Conservation (phyloP, 2,888 invertebrate species). For the Megamerina dolium region DNA sequence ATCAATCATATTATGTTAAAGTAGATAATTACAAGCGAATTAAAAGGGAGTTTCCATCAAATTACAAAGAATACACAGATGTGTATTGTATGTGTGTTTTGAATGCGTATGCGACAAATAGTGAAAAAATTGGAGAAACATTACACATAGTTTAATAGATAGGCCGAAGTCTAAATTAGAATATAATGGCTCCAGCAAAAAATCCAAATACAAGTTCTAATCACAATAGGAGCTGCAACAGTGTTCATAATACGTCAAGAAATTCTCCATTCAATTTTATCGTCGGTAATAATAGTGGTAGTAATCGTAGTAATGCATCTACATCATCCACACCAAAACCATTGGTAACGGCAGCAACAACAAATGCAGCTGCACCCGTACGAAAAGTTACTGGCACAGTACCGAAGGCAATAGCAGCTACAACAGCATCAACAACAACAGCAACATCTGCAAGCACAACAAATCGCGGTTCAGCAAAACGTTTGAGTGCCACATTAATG, state of each 20-base stretch:
- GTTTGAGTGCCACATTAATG: slow-evolving; percentile 29
- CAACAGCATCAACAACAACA: slow-evolving; percentile 12
- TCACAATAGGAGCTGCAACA: slow-evolving; percentile 11
- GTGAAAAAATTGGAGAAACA: too few species aligned
- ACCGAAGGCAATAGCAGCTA: slow-evolving; percentile 51
- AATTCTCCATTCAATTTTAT: not conserved
- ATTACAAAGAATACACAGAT: too few species aligned
- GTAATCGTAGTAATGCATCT: not conserved
- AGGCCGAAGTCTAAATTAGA: too few species aligned
- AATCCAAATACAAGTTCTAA: slow-evolving; percentile 21
- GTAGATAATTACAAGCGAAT: too few species aligned
- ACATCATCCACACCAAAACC: not conserved
- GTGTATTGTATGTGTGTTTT: too few species aligned
- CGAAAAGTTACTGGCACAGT: slow-evolving; percentile 58
- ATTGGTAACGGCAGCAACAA: slow-evolving; percentile 6
- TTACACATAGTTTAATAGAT: too few species aligned
- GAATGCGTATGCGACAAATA: too few species aligned
- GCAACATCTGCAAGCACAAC: slow-evolving; percentile 9
- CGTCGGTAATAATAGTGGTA: not conserved
- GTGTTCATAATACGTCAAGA: slow-evolving; percentile 4
- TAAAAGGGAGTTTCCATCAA: too few species aligned
- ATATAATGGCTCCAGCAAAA: slow-evolving; percentile 28
- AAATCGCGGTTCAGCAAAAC: slow-evolving; percentile 21
- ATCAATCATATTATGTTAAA: too few species aligned
- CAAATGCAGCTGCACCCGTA: slow-evolving; percentile 4